Evolutionary conservation across 2,888 invertebrate genomes (phyloP).

Genomic region (Serripes groenlandicus): DNA sequence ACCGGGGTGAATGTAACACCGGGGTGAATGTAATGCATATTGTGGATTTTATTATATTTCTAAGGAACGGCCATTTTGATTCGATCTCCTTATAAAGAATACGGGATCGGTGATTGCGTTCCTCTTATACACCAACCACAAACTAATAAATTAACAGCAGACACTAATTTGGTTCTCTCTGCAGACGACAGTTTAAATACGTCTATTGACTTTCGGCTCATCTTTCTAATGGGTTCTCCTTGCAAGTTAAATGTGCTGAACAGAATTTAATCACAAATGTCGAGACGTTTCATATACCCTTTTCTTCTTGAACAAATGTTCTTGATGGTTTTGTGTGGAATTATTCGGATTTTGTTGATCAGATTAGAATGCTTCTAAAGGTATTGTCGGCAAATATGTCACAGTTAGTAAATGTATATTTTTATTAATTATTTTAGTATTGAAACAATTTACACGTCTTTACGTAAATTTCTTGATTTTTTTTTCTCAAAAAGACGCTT

Average conservation of each 20-base stretch:
- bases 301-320: neutral
- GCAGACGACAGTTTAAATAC: slow-evolving; percentile 12
- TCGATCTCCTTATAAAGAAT: neutral
- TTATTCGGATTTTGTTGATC: neutral
- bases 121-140: neutral
- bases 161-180: neutral
- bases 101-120: neutral
- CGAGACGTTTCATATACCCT: slow-evolving; percentile 31
- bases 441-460: neutral
- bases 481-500: too few species aligned
- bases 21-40: neutral
- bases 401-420: neutral
- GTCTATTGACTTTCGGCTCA: slow-evolving; percentile 1
- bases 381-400: neutral
- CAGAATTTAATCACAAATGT: slow-evolving; percentile 56
- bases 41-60: neutral
- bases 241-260: slow-evolving; percentile 49
- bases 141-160: slow-evolving; percentile 5
- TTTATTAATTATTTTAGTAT: neutral
- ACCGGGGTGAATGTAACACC: neutral
- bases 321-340: neutral
- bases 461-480: too few species aligned
- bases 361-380: neutral
- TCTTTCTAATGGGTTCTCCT: slow-evolving; percentile 19
- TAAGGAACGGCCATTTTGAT: neutral